Evolutionary conservation across 2,888 invertebrate genomes (phyloP), one percentile per base, ranked within the genome.

Genomic region (Lingula anatina): DNA sequence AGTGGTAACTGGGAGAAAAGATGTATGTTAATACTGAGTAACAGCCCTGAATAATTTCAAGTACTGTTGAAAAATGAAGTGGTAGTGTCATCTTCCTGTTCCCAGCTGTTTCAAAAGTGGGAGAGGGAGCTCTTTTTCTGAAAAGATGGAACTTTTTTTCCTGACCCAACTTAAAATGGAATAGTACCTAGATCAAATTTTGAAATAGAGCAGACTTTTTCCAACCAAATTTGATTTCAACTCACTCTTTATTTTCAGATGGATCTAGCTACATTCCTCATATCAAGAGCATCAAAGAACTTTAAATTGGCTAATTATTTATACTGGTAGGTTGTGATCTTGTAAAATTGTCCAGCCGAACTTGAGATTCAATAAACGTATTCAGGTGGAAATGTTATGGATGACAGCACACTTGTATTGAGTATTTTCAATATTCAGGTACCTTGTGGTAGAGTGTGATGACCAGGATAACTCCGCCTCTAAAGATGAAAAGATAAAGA

Each of bases 291-390:
- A 0, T 89, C 90, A 75, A 84, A 85, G 67, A 94, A 96, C 82
- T 84, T 88, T 44, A 87, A 85, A 18, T 80, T 99, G 41, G 94
- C 94, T 43, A 97, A 96, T 81, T 97, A 96, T 77, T 86, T 99
- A 62, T 97, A 91, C 80, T 99, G 99, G 99, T 82, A 92, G 59
- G 66, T 55, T 7, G 35, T 23, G 36, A 36, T n/a, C n/a, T n/a
- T n/a, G n/a, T n/a, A n/a, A n/a, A n/a, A n/a, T n/a, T n/a, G n/a
- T n/a, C n/a, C n/a, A n/a, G n/a, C n/a, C n/a, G n/a, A n/a, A n/a
- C n/a, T n/a, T n/a, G n/a, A n/a, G n/a, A n/a, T n/a, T n/a, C n/a
- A n/a, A n/a, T n/a, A n/a, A n/a, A n/a, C n/a, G n/a, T n/a, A n/a
- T n/a, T n/a, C n/a, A n/a, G n/a, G n/a, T n/a, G n/a, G n/a, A 40